These are phyloP conservation scores for Drosophila pallidifrons DNA, from an alignment of 1,140 invertebrate genomes.

Conservation along the genomic window DNA sequence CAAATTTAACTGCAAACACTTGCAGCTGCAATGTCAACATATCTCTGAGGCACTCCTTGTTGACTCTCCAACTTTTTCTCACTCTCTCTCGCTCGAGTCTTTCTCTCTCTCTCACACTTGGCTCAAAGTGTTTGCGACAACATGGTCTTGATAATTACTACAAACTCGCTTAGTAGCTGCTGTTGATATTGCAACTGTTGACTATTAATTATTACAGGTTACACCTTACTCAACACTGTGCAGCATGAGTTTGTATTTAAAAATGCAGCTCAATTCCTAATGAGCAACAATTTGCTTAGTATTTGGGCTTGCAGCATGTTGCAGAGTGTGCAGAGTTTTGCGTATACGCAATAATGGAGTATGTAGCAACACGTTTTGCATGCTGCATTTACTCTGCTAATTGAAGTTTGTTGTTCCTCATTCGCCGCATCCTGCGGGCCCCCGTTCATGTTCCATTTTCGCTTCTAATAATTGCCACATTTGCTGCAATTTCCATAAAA, in stretches of 20 bases:
- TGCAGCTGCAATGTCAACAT: conserved; percentile 35
- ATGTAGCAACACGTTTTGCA: conserved; percentile 33
- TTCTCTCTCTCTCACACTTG: not conserved
- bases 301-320: conserved; percentile 4
- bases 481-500: conserved; percentile 65
- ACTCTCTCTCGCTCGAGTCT: not conserved
- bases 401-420: conserved; percentile 57
- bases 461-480: conserved; percentile 55
- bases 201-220: conserved; percentile 27
- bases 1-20: conserved; percentile 38
- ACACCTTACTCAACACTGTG: conserved; percentile 20
- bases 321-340: conserved; percentile 15
- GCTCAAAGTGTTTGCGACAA: not conserved
- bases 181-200: conserved; percentile 18
- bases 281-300: not conserved
- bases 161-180: conserved; percentile 11
- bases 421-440: not conserved
- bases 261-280: not conserved
- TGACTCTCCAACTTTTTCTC: conserved; percentile 8
- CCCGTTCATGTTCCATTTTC: conserved; percentile 1
- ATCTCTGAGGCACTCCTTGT: not conserved
- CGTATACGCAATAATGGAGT: conserved; percentile 10
- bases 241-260: not conserved
- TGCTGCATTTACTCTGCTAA: conserved; percentile 55
- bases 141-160: conserved; percentile 2